Evolutionary conservation across 2,888 invertebrate species (phyloP), one percentile per base, ranked within the genome.

Genomic region (Brachynemurus nebulosus): DNA sequence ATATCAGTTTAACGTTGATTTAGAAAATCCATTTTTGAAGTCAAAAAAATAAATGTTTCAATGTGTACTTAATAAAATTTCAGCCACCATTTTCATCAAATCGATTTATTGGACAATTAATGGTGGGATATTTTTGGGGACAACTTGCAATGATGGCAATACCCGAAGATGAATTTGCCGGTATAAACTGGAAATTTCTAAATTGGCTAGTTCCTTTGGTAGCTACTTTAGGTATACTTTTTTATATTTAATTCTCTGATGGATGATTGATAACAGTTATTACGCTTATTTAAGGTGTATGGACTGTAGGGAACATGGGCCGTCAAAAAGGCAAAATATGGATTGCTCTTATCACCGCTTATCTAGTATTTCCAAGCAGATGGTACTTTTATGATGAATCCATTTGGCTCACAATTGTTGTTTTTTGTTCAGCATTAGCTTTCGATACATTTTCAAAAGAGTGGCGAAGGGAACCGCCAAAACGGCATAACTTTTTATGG

Each of bases 301-400:
- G 90, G 81, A 70, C 80, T 0, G 86, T 92, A 7, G 92, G 92
- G 19, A 95, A 93, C 57, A 81, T 93, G 49, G 93, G 93, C 0
- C 72, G 81, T 2, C 84, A 92, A 58, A 68, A 73, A 54, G 91
- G 91, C 1, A 64, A 71, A 0, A 67, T 88, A 3, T 78, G 77
- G 68, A 72, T 77, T 59, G 74, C 86, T 0, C 58, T 90, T 1
- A 42, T 76, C 0, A 79, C 76, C 0, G 78, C 92, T 0, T 80
- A 81, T 53, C 51, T 69, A 0, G 62, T 72, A 0, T 78, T 85
- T 56, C 78, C 81, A 0, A 58, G 80, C 1, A 74, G 86, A 12
- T 80, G 80, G 63, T 77, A 80, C 52, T 69, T 83, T 40, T 80
- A 76, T 45, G 86, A 86, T 50, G 82, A 85, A 52, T 77, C 76